Base-by-base conservation (phyloP, 2,888 invertebrate genomes). In the Meiosimyza platycephala region DNA sequence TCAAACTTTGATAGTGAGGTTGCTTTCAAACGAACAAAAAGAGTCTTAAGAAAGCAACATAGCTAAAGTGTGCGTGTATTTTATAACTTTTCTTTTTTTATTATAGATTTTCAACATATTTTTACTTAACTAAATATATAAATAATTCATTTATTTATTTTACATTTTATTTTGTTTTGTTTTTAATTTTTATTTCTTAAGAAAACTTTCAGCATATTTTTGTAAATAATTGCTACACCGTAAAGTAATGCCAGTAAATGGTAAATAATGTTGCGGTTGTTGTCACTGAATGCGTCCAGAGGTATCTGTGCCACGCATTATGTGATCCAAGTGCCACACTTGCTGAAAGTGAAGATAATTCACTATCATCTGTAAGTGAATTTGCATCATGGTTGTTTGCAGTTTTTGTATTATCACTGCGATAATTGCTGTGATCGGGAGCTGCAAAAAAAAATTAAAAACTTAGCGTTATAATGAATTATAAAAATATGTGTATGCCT, bases 401-500 rank as follows among this genome's bases (percentile, higher is more conserved):
- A 2, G 77, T 66, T 57, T 85, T 85, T 1, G 81, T 78, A 63
- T 63, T 70, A 75, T 87, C 86, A 55, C 80, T 81, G 57, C 85
- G 82, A 65, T 85, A 86, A 73, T 82, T 85, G 72, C 83, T 81
- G 76, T 85, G 85, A 80, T 86, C 86, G 18, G 85, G 79, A 71
- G 79, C 86, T 86, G 75, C 0, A 79, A 80, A 55, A 33, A 33
- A 6, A 59, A 59, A 2, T 60, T 13, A 67, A 11, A 67, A 72
- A 70, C 13, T n/a, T n/a, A 15, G 1, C 22, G 55, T 18, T 40
- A 40, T 7, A 4, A 60, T 16, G 18, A 67, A 33, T 47, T 33
- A 12, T 12, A 47, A 48, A 55, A 54, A 5, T 54, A 48, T 22
- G 15, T 51, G n/a, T 6, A 18, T 16, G 16, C 16, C 48, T 51